These are phyloP conservation scores for Drosophila heteroneura DNA, from an alignment of 2,888 invertebrate species.

Conservation along the genomic window DNA sequence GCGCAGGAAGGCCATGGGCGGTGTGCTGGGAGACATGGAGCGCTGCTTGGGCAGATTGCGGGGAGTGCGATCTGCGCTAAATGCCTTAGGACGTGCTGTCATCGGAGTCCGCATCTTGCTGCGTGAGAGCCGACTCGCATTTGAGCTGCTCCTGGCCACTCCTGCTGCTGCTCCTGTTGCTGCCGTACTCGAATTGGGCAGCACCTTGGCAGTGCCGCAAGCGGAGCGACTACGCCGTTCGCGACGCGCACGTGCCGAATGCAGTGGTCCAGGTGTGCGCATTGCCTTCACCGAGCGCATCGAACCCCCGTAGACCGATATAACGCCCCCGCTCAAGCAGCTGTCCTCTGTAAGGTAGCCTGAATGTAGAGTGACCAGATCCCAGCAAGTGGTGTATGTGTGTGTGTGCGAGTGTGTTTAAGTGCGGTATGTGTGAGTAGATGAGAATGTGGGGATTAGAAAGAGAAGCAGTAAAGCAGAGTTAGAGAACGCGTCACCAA, in stretches of 20 bases:
- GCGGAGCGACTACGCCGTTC: constrained; percentile 84
- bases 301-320: constrained; percentile 51
- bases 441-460: constrained; percentile 16
- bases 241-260: constrained; percentile 83
- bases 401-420: constrained; percentile 13
- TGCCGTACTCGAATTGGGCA: constrained; percentile 39
- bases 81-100: constrained; percentile 77
- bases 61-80: constrained; percentile 84
- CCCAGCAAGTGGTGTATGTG: constrained; percentile 21
- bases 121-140: constrained; percentile 68
- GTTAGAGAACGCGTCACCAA: constrained; percentile 39
- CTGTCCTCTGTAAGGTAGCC: constrained; percentile 86
- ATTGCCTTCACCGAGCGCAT: constrained; percentile 56
- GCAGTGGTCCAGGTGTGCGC: constrained; percentile 82
- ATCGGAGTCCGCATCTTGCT: constrained; percentile 83
- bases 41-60: constrained; percentile 15
- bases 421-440: constrained; percentile 10
- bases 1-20: constrained; percentile 83
- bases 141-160: background rate
- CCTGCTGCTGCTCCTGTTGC: constrained; percentile 12
- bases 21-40: constrained; percentile 54
- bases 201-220: constrained; percentile 58
- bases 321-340: constrained; percentile 51
- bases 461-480: constrained; percentile 20
- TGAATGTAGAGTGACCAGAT: constrained; percentile 71